Evolutionary conservation across 2,113 vertebrate species (phyloP), one percentile per base, ranked within the genome.

Genomic region (Carlito syrichta): DNA sequence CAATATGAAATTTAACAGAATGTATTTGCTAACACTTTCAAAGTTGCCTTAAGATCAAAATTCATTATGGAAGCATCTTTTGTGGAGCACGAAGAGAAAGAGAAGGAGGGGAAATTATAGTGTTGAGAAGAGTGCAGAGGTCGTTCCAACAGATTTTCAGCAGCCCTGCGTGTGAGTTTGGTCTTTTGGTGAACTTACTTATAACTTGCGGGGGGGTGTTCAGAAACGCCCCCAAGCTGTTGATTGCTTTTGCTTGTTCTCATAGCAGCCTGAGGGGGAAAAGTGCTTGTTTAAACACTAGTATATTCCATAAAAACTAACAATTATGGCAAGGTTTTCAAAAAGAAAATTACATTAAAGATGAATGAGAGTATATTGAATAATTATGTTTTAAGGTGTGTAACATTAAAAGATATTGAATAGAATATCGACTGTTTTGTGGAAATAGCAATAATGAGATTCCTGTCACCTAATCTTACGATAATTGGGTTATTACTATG

Each of bases 401-500:
- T 98, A 98, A 98, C 98, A 98, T 98, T 99, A 98, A 98, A 98
- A 98, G 98, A 97, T 98, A 98, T 98, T 98, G 98, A 98, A 98
- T 98, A 98, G 98, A 98, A 98, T 99, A 99, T 99, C 86, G 86
- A 98, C 98, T 98, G 98, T 99, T 99, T 97, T 98, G 98, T 98
- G 97, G 98, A 98, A 99, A 98, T 98, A 98, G 98, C 98, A 99
- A 98, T 99, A 99, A 99, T 98, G 98, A 99, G 98, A 98, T 98
- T 99, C 98, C 98, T 98, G 98, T 98, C 98, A 98, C 98, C 98
- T 99, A 98, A 99, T 99, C 98, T 99, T 98, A 98, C 97, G 95
- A 98, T 99, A 99, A 99, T 99, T 99, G 98, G 98, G 99, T 99
- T 99, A 99, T 99, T 99, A 99, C 98, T 98, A 99, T 99, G 98